These are phyloP conservation scores for Nemurella pictetii DNA, from an alignment of 2,888 invertebrate genomes.

Conservation along the genomic window DNA sequence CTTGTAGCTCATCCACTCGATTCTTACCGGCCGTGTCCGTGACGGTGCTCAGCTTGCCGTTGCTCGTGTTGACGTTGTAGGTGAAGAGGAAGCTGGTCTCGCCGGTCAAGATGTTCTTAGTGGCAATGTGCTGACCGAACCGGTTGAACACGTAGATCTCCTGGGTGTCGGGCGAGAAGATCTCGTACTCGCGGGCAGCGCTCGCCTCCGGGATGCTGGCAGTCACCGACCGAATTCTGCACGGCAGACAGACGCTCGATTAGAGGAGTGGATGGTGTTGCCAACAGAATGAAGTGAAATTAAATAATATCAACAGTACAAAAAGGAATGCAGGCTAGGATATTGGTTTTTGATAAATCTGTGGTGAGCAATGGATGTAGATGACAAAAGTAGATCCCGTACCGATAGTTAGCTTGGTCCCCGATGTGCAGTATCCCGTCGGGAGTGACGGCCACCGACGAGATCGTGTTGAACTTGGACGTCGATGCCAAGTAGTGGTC, in stretches of 20 bases:
- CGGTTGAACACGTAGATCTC: conserved; percentile 92
- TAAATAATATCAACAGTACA: too few relatives aligned
- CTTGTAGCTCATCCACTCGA: too few relatives aligned
- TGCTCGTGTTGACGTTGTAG: conserved; percentile 95
- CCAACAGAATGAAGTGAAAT: too few relatives aligned
- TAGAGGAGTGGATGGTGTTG: too few relatives aligned
- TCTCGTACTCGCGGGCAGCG: conserved; percentile 84
- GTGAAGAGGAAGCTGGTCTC: conserved; percentile 92
- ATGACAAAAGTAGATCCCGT: conserved; percentile 35
- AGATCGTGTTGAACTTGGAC: conserved; percentile 92
- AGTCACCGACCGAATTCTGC: conserved; percentile 81
- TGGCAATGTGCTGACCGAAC: conserved; percentile 93
- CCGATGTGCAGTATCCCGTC: conserved; percentile 94
- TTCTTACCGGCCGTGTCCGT: conserved; percentile 81
- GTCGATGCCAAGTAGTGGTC: conserved; percentile 90
- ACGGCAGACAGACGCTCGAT: too few relatives aligned
- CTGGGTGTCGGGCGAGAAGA: conserved; percentile 92
- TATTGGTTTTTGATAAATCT: too few relatives aligned
- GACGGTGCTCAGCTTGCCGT: conserved; percentile 90
- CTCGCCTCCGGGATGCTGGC: conserved; percentile 88
- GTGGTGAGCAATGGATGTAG: conserved; percentile 28
- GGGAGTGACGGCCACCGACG: conserved; percentile 89
- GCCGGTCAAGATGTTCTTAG: conserved; percentile 92
- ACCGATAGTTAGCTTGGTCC: conserved; percentile 83
- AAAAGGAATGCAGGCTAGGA: too few relatives aligned